Percentiles rank a stretch among this genome's conserved stretches.
phyloP scores from a whole-genome alignment of 2,113 vertebrate species.

The Myiagra hebetior region DNA sequence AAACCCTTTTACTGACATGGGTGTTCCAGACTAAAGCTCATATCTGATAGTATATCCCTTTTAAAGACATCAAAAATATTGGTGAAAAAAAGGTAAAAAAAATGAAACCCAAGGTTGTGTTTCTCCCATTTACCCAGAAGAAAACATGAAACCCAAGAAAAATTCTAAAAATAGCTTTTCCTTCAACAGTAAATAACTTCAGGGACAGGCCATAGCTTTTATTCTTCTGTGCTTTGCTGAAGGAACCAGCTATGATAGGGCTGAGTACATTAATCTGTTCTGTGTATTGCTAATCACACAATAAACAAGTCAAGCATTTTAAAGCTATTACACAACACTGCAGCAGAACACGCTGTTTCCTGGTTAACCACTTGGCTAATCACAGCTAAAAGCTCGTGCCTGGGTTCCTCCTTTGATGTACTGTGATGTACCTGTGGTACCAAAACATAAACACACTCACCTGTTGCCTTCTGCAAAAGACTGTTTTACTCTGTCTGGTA shows the following conservation, averaged over 20 bases:
- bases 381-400: neutral
- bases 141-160: neutral
- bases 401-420: neutral
- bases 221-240: neutral
- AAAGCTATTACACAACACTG: conserved; percentile 9
- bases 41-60: neutral
- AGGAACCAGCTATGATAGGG: neutral
- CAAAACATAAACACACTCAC: neutral
- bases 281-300: neutral
- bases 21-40: neutral
- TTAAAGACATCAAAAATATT: neutral
- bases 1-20: neutral
- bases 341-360: neutral
- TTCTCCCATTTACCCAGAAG: neutral
- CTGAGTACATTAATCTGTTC: neutral
- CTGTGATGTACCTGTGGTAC: neutral
- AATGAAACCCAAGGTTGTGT: neutral
- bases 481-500: neutral
- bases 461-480: neutral
- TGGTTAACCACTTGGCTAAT: neutral
- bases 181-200: neutral
- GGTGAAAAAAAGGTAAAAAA: neutral
- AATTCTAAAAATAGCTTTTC: neutral
- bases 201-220: neutral
- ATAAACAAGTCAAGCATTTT: neutral